Base-by-base conservation (phyloP, 2,888 invertebrate species). In the Agriotes lineatus region DNA sequence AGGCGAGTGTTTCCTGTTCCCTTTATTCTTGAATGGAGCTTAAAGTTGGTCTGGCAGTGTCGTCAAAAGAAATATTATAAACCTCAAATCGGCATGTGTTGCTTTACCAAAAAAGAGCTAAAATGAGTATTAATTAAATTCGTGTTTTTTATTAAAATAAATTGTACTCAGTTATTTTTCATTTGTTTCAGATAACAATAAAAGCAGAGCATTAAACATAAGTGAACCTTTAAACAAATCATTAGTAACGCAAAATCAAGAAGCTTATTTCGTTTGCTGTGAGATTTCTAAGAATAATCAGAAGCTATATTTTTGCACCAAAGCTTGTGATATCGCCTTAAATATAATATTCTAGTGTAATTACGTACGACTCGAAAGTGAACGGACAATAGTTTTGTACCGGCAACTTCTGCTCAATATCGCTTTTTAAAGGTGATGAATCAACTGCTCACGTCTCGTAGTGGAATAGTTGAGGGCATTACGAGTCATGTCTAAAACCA, bases 401-500 rank as follows among this genome's bases (percentile, higher is more conserved):
- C n/a, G n/a, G n/a, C n/a, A n/a, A n/a, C n/a, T n/a, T n/a, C n/a
- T n/a, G n/a, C n/a, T n/a, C n/a, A n/a, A n/a, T n/a, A n/a, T n/a
- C 58, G 42, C 10, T 33, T 33, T 33, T 61, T 30, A 54, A 63
- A 52, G 63, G 63, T 67, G 64, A 67, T 70, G 63, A 63, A 63
- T 70, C 56, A 67, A 57, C 67, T 64, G 70, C 67, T 70, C 70
- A 67, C 33, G 19, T 50, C 42, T 58, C 45, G 33, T 67, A 48
- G 33, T 45, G 70, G 58, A 59, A 54, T 60, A 42, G 35, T 56
- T 42, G 54, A 54, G 39, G 59, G 66, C 20, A 39, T 44, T 45
- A 42, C 44, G 16, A 60, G 50, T 87, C 85, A 93, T 93, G 92
- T 94, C 94, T 86, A 94, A 93, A 89, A 93, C 93, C 84, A 90